Evolutionary conservation across 2,888 invertebrate genomes (phyloP).

Genomic region (Marasmarcha lunaedactyla): DNA sequence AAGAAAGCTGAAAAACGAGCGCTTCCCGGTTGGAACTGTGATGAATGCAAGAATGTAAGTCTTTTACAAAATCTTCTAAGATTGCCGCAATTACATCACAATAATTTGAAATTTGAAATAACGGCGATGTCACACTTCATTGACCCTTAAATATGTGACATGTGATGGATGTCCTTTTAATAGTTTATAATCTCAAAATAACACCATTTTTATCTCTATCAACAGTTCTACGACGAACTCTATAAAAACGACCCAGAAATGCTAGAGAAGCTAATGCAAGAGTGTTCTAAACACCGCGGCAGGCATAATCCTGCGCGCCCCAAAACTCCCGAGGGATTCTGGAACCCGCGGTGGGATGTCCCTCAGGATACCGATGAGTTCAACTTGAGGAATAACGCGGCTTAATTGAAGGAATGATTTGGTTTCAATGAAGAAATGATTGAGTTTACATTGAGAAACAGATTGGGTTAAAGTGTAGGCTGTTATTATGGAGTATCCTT

Average conservation of each 20-base stretch:
- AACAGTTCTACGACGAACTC: constrained; percentile 49
- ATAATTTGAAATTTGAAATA: neutral
- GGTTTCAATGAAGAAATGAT: neutral
- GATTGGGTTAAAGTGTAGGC: too few species aligned
- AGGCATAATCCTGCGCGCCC: constrained; percentile 40
- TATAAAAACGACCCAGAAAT: constrained; percentile 45
- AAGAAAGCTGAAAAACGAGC: constrained; percentile 48
- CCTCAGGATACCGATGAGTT: constrained; percentile 54
- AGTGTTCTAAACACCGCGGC: constrained; percentile 54
- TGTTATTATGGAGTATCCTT: too few species aligned
- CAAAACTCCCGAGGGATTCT: constrained; percentile 48
- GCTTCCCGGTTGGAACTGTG: constrained; percentile 55
- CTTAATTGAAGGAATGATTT: too few species aligned
- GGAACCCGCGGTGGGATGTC: constrained; percentile 56
- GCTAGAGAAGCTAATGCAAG: constrained; percentile 41
- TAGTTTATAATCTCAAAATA: too few species aligned
- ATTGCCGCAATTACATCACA: neutral
- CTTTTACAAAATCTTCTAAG: too few species aligned
- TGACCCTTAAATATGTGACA: too few species aligned
- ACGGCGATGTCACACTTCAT: too few species aligned
- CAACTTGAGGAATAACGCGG: constrained; percentile 42
- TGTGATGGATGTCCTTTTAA: too few species aligned
- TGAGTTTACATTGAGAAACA: constrained; percentile 4
- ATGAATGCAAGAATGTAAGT: constrained; percentile 47
- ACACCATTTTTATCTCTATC: too few species aligned